Conservation (phyloP, 2,113 vertebrate species). For the Mesoclemmys tuberculata region DNA sequence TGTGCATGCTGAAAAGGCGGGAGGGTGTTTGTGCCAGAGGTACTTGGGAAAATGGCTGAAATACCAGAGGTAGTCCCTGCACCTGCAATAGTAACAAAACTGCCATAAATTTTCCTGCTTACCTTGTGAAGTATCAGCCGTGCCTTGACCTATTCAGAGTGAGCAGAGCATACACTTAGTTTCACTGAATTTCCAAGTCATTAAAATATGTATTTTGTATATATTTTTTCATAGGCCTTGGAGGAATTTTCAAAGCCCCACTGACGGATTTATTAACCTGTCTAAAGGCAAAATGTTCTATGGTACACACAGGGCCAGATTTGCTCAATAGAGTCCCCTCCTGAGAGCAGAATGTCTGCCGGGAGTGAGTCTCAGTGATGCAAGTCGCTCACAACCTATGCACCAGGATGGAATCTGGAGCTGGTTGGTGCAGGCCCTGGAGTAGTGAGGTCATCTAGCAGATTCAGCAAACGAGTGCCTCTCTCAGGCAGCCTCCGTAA, state of each 20-base stretch:
- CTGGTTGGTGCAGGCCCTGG: background rate
- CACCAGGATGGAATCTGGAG: background rate
- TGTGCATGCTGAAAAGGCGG: conserved; percentile 86
- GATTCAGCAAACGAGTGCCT: background rate
- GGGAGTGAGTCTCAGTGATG: background rate
- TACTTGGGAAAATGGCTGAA: conserved; percentile 78
- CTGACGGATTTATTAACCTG: background rate
- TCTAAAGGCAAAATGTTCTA: background rate
- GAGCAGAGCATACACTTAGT: background rate
- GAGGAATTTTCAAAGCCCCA: background rate
- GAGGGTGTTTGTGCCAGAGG: conserved; percentile 86
- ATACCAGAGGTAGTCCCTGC: conserved; percentile 70
- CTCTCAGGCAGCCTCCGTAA: background rate
- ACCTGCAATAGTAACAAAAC: conserved; percentile 80
- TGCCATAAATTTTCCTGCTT: background rate
- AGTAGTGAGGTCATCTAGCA: background rate
- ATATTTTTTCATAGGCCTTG: background rate
- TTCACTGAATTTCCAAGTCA: background rate
- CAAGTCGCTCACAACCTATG: accelerated
- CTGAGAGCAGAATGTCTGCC: background rate
- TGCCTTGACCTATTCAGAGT: background rate
- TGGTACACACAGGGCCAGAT: background rate
- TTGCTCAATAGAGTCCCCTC: accelerated
- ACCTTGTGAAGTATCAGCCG: background rate
- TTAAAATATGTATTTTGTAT: background rate